Percentiles rank a stretch among this genome's conserved stretches.
These are phyloP conservation scores for Ondatra zibethicus DNA, from an alignment of 2,113 vertebrate species.

Conservation along the genomic window DNA sequence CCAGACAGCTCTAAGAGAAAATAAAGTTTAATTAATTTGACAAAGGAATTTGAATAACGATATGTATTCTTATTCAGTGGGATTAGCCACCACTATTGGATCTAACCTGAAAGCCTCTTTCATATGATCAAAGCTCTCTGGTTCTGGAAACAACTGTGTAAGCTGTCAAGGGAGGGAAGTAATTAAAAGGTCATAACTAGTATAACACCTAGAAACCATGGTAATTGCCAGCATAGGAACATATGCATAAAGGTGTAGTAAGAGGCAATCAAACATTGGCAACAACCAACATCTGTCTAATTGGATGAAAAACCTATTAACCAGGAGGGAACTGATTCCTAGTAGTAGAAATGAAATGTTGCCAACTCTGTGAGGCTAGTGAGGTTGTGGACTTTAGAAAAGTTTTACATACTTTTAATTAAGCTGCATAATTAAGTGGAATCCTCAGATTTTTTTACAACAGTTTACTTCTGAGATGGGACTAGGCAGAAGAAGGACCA, in stretches of 20 bases:
- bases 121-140: neutral
- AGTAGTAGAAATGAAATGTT: neutral
- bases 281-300: neutral
- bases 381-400: neutral
- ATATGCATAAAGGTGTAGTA: neutral
- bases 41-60: neutral
- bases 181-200: neutral
- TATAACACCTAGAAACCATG: neutral
- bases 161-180: neutral
- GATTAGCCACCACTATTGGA: neutral
- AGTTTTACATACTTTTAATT: neutral
- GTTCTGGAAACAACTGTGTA: neutral
- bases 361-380: neutral
- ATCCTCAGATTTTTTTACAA: neutral
- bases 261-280: neutral
- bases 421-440: neutral
- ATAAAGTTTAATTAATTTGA: neutral
- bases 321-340: neutral
- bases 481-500: neutral
- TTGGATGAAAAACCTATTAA: neutral
- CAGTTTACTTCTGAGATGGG: neutral
- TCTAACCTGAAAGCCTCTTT: neutral
- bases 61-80: neutral
- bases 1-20: neutral
- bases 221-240: neutral